Evolutionary conservation across 2,888 invertebrate species (phyloP), one percentile per base, ranked within the genome.

Genomic region (Drosophila multiciliata): DNA sequence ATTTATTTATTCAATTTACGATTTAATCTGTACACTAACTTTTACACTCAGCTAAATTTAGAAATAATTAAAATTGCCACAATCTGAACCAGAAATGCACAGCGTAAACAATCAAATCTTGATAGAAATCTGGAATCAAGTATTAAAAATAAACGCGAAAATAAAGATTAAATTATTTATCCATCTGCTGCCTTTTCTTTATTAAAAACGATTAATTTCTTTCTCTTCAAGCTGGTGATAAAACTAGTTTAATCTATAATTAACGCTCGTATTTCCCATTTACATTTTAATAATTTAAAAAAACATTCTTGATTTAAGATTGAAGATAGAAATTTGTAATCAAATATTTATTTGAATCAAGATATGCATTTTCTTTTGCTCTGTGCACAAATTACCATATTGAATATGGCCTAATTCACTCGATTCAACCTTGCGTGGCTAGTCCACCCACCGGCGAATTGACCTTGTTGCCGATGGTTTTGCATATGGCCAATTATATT

Each of bases 401-500:
- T n/a, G 23, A 62, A 62, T 42, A 42, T 62, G 33, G 15, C 26
- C 58, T 63, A 58, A 63, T 49, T 35, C 33, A 36, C 23, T 54
- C 29, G 3, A 9, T 36, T 26, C 35, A 57, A 74, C 40, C 48
- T 48, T 52, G 32, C 38, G 15, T 40, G 8, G 36, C 23, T 12
- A 20, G 29, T 36, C 23, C 42, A 38, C 67, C 75, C 20, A 53
- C 54, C 15, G 29, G 12, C 49, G 20, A 40, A 40, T 36, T 66
- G 70, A 71, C 61, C 66, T 66, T 80, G 78, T 45, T 58, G 48
- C 35, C 17, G n/a, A 45, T 33, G 50, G 53, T 17, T 61, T 40
- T 57, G 50, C 69, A 40, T 66, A 54, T 66, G 69, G 53, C 59
- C 89, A 89, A 85, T 85, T 85, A 87, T 73, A 75, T 79, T 85